These are phyloP conservation scores for Leptopilina syphax DNA, from an alignment of 2,888 invertebrate species.

Conservation along the genomic window DNA sequence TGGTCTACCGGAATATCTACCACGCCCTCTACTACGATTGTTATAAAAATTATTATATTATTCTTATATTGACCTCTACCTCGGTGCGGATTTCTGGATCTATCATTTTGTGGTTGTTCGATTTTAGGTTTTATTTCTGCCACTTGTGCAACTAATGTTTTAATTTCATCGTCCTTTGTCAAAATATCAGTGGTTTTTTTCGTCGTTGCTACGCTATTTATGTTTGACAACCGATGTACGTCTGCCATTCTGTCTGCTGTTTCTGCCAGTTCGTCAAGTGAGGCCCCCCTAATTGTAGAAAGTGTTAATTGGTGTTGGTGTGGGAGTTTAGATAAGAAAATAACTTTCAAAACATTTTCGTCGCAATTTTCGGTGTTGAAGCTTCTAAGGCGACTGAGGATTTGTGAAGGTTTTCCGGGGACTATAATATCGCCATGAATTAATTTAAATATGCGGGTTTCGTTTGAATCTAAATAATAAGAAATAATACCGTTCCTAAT, in stretches of 20 bases:
- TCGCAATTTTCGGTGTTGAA: not conserved
- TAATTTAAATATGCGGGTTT: not conserved
- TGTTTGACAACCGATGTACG: not conserved
- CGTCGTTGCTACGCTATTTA: not conserved
- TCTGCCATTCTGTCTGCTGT: not conserved
- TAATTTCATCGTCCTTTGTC: not conserved
- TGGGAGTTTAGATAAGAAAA: not conserved
- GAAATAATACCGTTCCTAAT: not conserved
- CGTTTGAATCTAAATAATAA: not conserved
- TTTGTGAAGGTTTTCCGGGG: not conserved
- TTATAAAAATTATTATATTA: not conserved
- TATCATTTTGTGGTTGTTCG: not conserved
- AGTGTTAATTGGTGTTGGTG: not conserved
- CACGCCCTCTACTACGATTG: not conserved
- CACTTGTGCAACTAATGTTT: not conserved
- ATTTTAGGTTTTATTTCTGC: not conserved
- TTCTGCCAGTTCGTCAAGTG: not conserved
- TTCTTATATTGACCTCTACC: not conserved
- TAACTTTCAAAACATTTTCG: not conserved
- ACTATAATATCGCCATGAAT: not conserved
- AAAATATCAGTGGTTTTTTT: not conserved
- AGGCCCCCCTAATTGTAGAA: not conserved
- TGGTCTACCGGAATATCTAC: not conserved
- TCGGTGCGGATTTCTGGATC: not conserved
- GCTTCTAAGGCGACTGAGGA: not conserved